phyloP scores from a whole-genome alignment of 2,113 vertebrate genomes.

The Oreotrochilus melanogaster region DNA sequence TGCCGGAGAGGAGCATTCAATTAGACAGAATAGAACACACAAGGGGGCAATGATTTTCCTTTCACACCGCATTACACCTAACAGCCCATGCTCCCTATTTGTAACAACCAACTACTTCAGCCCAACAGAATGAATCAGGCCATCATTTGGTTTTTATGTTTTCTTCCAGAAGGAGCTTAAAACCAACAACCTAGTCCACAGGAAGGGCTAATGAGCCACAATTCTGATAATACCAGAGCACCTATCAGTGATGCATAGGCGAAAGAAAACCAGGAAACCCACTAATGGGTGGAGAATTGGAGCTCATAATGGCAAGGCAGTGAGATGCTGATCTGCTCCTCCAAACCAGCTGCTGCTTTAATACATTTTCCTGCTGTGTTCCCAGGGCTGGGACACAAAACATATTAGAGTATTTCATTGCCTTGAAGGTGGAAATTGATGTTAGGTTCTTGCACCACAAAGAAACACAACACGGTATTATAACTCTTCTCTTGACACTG shows the following conservation, averaged over 20 bases:
- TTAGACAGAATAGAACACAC: constrained; percentile 40
- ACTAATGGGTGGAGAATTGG: background rate
- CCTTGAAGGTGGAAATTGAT: constrained; percentile 18
- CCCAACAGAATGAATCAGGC: background rate
- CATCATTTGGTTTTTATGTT: background rate
- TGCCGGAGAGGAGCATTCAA: constrained; percentile 40
- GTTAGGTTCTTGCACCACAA: background rate
- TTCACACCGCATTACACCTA: constrained; percentile 50
- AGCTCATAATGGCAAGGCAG: background rate
- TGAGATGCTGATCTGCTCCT: background rate
- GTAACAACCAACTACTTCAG: background rate
- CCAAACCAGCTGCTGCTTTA: background rate
- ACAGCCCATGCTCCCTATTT: background rate
- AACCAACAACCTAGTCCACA: background rate
- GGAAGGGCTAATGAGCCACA: background rate
- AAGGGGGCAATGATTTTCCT: constrained; percentile 52
- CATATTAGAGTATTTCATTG: background rate
- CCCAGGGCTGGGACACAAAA: background rate
- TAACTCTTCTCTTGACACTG: background rate
- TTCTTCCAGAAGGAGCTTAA: background rate
- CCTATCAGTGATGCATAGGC: background rate
- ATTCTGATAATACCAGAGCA: background rate
- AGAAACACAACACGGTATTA: background rate
- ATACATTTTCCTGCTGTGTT: background rate
- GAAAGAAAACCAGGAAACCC: background rate